A percentile compares a stretch with the other conserved stretches of the same genome.
Evolutionary conservation across 2,113 vertebrate genomes (phyloP).

Genomic region (Siniperca chuatsi): DNA sequence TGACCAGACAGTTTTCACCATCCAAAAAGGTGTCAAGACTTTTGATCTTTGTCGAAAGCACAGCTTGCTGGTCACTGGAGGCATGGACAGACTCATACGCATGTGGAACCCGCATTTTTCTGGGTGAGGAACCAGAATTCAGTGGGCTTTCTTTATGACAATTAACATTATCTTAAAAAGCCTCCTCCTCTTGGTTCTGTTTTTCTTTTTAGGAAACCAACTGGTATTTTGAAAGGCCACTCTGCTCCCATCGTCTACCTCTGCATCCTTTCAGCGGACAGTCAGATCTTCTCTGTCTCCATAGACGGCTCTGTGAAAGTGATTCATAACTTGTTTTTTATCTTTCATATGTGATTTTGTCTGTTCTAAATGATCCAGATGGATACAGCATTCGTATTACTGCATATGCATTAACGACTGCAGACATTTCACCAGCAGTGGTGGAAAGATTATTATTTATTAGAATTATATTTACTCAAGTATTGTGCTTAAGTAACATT

Average conservation of each 20-base stretch:
- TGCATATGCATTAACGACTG: no score
- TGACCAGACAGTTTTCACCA: constrained; percentile 79
- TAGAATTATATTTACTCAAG: not conserved
- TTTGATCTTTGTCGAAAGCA: constrained; percentile 82
- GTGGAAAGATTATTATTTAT: no score
- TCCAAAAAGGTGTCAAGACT: constrained; percentile 80
- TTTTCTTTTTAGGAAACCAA: constrained; percentile 75
- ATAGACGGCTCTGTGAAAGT: constrained; percentile 82
- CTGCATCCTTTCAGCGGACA: constrained; percentile 78
- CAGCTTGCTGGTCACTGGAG: constrained; percentile 83
- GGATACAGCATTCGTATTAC: not conserved
- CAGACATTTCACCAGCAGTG: no score
- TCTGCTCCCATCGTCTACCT: constrained; percentile 78
- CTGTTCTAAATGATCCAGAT: not conserved
- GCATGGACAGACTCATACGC: constrained; percentile 80
- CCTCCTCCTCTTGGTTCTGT: not conserved
- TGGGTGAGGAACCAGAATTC: constrained; percentile 65
- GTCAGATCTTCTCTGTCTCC: constrained; percentile 83
- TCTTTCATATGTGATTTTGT: not conserved
- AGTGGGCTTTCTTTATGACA: not conserved
- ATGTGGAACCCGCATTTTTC: constrained; percentile 85
- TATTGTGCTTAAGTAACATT: not conserved
- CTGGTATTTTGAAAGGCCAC: constrained; percentile 83
- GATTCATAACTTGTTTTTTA: constrained; percentile 24
- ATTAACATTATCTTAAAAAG: not conserved